Evolutionary conservation across 2,888 invertebrate genomes (phyloP).

Genomic region (Seira ritae): DNA sequence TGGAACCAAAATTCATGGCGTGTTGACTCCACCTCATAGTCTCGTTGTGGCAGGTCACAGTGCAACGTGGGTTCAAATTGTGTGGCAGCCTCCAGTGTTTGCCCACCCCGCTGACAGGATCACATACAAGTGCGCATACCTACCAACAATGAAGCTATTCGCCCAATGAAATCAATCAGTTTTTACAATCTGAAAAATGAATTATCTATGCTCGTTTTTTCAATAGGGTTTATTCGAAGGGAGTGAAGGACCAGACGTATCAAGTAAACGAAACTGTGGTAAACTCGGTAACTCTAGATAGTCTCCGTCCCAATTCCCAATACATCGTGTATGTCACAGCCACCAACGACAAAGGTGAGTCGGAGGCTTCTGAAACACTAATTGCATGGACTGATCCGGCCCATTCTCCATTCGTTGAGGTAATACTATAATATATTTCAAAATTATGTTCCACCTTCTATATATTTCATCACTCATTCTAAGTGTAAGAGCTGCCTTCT

Average conservation of each 20-base stretch:
- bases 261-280: conserved; percentile 81
- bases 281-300: conserved; percentile 83
- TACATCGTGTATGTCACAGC: conserved; percentile 87
- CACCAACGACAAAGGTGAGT: conserved; percentile 81
- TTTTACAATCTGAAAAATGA: neutral
- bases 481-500: neutral
- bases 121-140: conserved; percentile 81
- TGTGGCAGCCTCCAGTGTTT: conserved; percentile 91
- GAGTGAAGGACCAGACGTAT: conserved; percentile 80
- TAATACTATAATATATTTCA: conserved; percentile 76
- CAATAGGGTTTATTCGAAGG: conserved; percentile 83
- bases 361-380: conserved; percentile 87
- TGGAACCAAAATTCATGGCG: conserved; percentile 79
- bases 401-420: conserved; percentile 90
- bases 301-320: conserved; percentile 87
- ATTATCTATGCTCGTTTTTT: conserved; percentile 56
- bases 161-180: no score
- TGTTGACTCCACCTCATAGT: conserved; percentile 89
- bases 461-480: no score
- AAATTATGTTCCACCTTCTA: neutral
- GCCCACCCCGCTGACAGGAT: conserved; percentile 87
- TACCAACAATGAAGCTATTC: neutral
- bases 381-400: conserved; percentile 93
- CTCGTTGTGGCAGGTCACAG: conserved; percentile 86
- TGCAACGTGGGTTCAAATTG: conserved; percentile 87